Evolutionary conservation across 2,888 invertebrate species (phyloP).

Genomic region (Emesis furor): DNA sequence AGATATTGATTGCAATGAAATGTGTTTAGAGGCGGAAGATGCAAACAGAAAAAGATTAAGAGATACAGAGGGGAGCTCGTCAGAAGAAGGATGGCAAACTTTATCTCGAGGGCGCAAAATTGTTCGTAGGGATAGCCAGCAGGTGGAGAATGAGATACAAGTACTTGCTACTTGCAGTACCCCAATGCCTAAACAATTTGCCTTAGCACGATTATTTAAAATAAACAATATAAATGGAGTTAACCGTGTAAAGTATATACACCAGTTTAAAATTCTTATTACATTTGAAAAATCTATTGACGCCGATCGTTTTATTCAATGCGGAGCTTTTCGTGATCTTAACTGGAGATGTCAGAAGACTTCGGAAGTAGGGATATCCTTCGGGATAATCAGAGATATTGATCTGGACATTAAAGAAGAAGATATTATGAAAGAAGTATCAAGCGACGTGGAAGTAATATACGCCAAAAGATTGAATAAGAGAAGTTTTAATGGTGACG

Average conservation of each 20-base stretch:
- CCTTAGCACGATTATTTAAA: too few relatives aligned
- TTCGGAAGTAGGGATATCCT: slow-evolving; percentile 54
- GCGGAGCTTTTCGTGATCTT: slow-evolving; percentile 30
- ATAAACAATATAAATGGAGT: background rate
- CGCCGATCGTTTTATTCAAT: slow-evolving; percentile 35
- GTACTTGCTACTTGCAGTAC: background rate
- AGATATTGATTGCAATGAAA: background rate
- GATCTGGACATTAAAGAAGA: slow-evolving; percentile 48
- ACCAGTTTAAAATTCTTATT: slow-evolving; percentile 50
- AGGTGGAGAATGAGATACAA: background rate
- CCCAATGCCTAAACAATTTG: slow-evolving; percentile 11
- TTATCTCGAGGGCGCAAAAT: background rate
- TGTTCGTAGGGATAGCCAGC: background rate
- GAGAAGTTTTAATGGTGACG: background rate
- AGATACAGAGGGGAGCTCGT: background rate
- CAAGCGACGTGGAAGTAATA: slow-evolving; percentile 33
- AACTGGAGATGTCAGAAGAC: slow-evolving; percentile 52
- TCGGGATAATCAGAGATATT: slow-evolving; percentile 54
- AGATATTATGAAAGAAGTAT: slow-evolving; percentile 44
- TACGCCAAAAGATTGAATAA: slow-evolving; percentile 40
- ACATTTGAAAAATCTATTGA: slow-evolving; percentile 30
- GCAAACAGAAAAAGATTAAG: background rate
- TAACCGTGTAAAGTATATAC: slow-evolving; percentile 24
- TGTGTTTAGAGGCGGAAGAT: background rate
- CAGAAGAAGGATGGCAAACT: background rate